A percentile compares a stretch with the other conserved stretches of the same genome.
Evolutionary conservation across 2,888 invertebrate genomes (phyloP).

Genomic region (Hedya salicella): DNA sequence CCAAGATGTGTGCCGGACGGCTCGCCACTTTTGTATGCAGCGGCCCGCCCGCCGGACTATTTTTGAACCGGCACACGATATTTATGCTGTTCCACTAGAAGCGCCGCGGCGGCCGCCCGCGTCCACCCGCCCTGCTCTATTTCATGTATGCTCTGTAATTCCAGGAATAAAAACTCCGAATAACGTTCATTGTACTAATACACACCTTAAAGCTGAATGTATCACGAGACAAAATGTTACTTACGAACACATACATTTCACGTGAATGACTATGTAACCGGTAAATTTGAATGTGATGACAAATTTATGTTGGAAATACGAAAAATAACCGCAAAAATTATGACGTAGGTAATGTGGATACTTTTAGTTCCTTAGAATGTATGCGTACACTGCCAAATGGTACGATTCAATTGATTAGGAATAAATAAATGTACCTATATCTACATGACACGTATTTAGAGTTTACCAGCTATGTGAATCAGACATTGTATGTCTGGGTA

Average conservation of each 20-base stretch:
- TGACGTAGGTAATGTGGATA: not conserved
- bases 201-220: not conserved
- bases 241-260: constrained; percentile 12
- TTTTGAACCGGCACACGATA: constrained; percentile 68
- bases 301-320: constrained; percentile 26
- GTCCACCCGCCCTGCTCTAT: constrained; percentile 49
- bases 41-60: constrained; percentile 70
- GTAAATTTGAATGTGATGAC: constrained; percentile 4
- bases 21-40: constrained; percentile 82
- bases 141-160: constrained; percentile 39
- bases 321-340: constrained; percentile 26
- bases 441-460: not conserved
- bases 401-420: not conserved
- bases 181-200: not conserved
- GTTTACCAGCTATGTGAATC: not conserved
- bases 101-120: constrained; percentile 53
- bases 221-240: not conserved
- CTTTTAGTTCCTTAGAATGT: not conserved
- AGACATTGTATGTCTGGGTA: not conserved
- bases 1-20: constrained; percentile 63
- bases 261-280: constrained; percentile 3
- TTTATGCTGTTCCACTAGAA: constrained; percentile 61
- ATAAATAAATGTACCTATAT: not conserved
- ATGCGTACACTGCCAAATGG: not conserved
- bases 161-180: constrained; percentile 26